Base-by-base conservation (phyloP, 2,888 invertebrate genomes). In the Drosophila atripex region DNA sequence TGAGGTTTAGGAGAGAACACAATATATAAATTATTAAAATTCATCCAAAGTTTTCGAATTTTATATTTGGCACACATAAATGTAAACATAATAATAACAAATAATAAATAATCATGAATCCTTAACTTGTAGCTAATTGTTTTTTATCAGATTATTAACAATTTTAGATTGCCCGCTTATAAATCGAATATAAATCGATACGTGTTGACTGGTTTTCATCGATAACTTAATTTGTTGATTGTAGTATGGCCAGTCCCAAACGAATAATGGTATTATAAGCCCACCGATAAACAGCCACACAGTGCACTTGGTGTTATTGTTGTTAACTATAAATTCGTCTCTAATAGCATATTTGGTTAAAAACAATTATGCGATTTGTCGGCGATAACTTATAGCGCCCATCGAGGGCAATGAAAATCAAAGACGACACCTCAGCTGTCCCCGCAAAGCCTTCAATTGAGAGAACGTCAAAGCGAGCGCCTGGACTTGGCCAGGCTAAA, bases 261-360 rank as follows among this genome's bases (percentile, higher is more conserved):
- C 9, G 9, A 28, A 28, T 28, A 28, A 2, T 9, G 8, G 28
- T 28, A 28, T 28, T 28, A 9, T 9, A 8, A 3, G 1, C 6
- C 7, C 7, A 35, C 6, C 7, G 35, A 7, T 35, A 35, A 35
- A 14, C 35, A 35, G 35, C 35, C 14, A 35, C 35, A 35, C 35
- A 14, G 35, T 35, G 35, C 35, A 14, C 35, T 35, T 41, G 39
- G 39, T 41, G 39, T 18, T 41, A 41, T 41, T 18, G 39, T 18
- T 41, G 39, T 25, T 49, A 23, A n/a, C 23, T 35, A 65, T n/a
- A 35, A 35, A 35, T 35, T 35, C 35, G 14, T 35, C 35, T 35
- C n/a, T 25, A 65, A 64, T 30, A 65, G 39, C 66, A 52, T 52
- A 46, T 66, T 52, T 63, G 32, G 43, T 66, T 45, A 51, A 38